Conservation (phyloP, 2,797 vertebrate species). For the Rhinatrema bivittatum region DNA sequence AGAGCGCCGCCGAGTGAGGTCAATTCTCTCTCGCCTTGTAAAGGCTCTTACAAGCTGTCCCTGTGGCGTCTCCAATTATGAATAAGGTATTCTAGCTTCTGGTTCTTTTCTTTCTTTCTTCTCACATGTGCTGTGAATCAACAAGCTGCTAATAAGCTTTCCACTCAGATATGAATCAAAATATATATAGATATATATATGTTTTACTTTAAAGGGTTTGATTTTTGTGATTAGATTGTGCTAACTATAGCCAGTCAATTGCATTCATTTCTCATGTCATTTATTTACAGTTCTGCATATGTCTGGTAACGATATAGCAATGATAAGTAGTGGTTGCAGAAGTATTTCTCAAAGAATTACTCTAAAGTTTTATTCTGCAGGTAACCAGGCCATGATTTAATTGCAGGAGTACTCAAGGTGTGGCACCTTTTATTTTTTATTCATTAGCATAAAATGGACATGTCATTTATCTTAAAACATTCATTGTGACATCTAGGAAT, state of each 20-base stretch:
- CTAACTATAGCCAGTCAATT: constrained; percentile 7
- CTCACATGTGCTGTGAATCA: constrained; percentile 19
- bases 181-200: constrained; percentile 5
- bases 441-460: too few species aligned
- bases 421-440: too few species aligned
- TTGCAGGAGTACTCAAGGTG: too few species aligned
- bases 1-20: constrained; percentile 28
- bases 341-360: too few species aligned
- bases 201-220: background rate
- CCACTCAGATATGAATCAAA: constrained; percentile 3
- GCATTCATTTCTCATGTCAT: too few species aligned
- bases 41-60: constrained; percentile 14
- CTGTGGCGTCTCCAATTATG: constrained; percentile 15
- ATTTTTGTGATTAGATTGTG: background rate
- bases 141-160: constrained; percentile 26
- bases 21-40: constrained; percentile 25
- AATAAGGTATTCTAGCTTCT: constrained; percentile 13
- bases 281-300: too few species aligned
- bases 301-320: too few species aligned
- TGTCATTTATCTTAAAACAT: too few species aligned
- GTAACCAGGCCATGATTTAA: too few species aligned
- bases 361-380: too few species aligned
- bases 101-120: constrained; percentile 1
- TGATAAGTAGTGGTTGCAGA: too few species aligned
- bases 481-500: too few species aligned